Evolutionary conservation across 1,140 invertebrate species (phyloP).

Genomic region (Drosophila obscura): DNA sequence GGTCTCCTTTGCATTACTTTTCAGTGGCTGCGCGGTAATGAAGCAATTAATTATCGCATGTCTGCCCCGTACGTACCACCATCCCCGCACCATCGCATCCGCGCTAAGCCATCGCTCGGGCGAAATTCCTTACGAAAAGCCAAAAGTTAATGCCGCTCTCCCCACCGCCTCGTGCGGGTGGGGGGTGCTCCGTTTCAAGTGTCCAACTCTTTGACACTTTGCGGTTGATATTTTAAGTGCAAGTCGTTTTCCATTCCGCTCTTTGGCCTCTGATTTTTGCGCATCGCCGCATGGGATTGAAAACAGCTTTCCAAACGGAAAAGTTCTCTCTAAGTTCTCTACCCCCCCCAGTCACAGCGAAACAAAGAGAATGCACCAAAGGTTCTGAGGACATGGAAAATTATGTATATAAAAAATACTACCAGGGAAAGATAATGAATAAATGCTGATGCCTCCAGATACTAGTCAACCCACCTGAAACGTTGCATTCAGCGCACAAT

Average conservation of each 20-base stretch:
- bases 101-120: conserved; percentile 20
- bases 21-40: conserved; percentile 60
- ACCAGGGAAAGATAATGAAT: too few relatives aligned
- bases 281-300: conserved; percentile 15
- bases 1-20: conserved; percentile 44
- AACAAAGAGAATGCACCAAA: not conserved
- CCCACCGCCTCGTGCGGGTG: conserved; percentile 32
- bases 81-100: not conserved
- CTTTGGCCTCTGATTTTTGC: conserved; percentile 18
- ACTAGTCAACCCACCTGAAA: too few relatives aligned
- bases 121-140: conserved; percentile 45
- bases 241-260: conserved; percentile 1
- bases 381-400: too few relatives aligned
- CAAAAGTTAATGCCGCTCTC: conserved; percentile 61
- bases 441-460: too few relatives aligned
- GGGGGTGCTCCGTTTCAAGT: conserved; percentile 60
- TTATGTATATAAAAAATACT: too few relatives aligned
- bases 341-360: not conserved
- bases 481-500: conserved; percentile 4
- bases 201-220: conserved; percentile 80
- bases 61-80: conserved; percentile 1
- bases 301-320: not conserved
- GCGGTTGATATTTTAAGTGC: conserved; percentile 77
- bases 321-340: not conserved
- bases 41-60: conserved; percentile 76